Conservation (phyloP, 2,113 vertebrate genomes). For the Callaeas wilsoni region DNA sequence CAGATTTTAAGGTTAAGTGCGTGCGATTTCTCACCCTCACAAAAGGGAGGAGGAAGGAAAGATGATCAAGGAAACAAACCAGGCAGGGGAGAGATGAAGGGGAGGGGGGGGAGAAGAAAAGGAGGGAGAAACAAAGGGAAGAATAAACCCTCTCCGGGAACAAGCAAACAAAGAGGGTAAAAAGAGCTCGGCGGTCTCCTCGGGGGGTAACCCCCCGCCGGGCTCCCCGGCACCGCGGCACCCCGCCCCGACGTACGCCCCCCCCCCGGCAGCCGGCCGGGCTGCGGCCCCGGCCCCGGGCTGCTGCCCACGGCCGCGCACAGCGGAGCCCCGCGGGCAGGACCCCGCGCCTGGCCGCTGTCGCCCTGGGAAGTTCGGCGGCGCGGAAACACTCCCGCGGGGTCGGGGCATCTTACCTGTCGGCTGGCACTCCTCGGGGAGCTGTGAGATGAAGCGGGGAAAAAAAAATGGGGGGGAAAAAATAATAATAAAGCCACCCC, state of each 20-base stretch:
- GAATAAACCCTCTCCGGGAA: slow-evolving; percentile 37
- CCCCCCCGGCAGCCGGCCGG: background rate
- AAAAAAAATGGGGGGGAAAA: background rate
- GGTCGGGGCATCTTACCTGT: slow-evolving; percentile 63
- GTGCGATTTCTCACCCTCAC: background rate
- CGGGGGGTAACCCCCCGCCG: background rate
- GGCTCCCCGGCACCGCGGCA: background rate
- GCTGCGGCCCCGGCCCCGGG: background rate
- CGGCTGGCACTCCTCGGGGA: slow-evolving; percentile 27
- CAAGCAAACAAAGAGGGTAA: slow-evolving; percentile 42
- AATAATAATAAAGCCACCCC: slow-evolving; percentile 26
- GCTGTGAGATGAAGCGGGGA: background rate
- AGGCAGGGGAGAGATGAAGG: background rate
- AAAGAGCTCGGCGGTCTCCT: background rate
- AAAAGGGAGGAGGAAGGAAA: background rate
- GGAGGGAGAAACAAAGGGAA: slow-evolving; percentile 31
- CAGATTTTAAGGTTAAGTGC: slow-evolving; percentile 23
- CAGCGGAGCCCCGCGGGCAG: background rate
- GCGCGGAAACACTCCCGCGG: background rate
- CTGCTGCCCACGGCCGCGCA: background rate
- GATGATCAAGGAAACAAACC: slow-evolving; percentile 25
- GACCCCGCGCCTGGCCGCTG: background rate
- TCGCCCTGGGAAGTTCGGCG: slow-evolving; percentile 9
- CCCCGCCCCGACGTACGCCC: slow-evolving; percentile 31
- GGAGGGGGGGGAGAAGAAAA: background rate